A percentile compares a stretch with the other conserved stretches of the same genome.
phyloP scores from a whole-genome alignment of 1,140 invertebrate genomes.

The Idris sp. region DNA sequence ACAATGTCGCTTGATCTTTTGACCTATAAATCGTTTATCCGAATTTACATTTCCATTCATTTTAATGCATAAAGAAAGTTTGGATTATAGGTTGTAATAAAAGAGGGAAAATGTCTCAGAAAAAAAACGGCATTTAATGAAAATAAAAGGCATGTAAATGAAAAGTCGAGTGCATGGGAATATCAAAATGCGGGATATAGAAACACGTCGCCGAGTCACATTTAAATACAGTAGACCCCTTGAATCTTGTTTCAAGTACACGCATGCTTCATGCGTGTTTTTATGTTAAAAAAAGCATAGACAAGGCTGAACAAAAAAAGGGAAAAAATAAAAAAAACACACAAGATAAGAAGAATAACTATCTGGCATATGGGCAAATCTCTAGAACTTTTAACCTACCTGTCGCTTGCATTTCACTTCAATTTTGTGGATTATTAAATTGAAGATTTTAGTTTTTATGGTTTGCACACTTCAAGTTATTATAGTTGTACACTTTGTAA shows the following conservation, averaged over 20 bases:
- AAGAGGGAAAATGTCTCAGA: neutral
- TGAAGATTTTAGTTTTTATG: too few species aligned
- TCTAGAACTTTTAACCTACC: too few species aligned
- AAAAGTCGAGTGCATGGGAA: constrained; percentile 8
- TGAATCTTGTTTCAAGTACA: neutral
- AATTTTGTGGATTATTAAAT: too few species aligned
- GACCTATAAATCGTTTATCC: constrained; percentile 13
- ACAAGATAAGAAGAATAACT: constrained; percentile 15
- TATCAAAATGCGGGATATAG: constrained; percentile 12
- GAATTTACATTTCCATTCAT: neutral
- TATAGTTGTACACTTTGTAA: too few species aligned
- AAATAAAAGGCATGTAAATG: constrained; percentile 6
- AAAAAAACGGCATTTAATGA: constrained; percentile 1
- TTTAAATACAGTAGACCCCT: constrained; percentile 29
- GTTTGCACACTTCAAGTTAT: too few species aligned
- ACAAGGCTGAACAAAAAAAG: neutral
- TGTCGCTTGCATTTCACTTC: too few species aligned
- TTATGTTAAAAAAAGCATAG: neutral
- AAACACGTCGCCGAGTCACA: constrained; percentile 4
- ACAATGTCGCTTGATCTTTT: constrained; percentile 18
- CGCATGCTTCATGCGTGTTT: constrained; percentile 1
- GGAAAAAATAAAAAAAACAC: constrained; percentile 3
- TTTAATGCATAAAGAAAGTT: neutral
- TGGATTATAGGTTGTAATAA: neutral
- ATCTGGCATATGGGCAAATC: too few species aligned